Evolutionary conservation across 2,888 invertebrate genomes (phyloP).

Genomic region (Ennomos fuscantarius): DNA sequence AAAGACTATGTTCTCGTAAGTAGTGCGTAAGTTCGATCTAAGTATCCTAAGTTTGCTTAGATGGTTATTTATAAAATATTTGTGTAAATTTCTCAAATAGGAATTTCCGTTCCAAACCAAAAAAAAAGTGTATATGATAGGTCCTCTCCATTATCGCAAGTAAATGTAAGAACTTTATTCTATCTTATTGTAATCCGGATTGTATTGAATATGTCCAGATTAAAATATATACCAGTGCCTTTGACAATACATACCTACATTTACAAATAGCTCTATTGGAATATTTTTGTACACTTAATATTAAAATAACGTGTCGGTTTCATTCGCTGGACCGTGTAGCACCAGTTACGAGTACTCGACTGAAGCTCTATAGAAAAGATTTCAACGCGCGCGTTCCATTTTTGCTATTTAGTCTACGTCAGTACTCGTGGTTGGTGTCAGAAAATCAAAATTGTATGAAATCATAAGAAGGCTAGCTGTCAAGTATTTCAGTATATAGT

Average conservation of each 20-base stretch:
- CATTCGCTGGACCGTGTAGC: slow-evolving; percentile 52
- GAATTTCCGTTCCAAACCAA: slow-evolving; percentile 78
- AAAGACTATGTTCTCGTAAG: slow-evolving; percentile 81
- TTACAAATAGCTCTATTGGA: slow-evolving; percentile 71
- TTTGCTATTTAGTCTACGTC: slow-evolving; percentile 22
- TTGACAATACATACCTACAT: slow-evolving; percentile 82
- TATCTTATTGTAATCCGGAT: slow-evolving; percentile 55
- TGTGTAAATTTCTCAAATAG: slow-evolving; percentile 76
- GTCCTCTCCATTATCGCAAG: slow-evolving; percentile 69
- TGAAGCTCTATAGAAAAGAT: slow-evolving; percentile 33
- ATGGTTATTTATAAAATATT: slow-evolving; percentile 78
- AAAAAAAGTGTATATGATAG: slow-evolving; percentile 57
- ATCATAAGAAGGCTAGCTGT: slow-evolving; percentile 67
- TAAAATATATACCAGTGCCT: slow-evolving; percentile 83
- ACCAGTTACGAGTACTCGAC: slow-evolving; percentile 46
- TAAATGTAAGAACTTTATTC: slow-evolving; percentile 54
- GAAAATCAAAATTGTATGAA: slow-evolving; percentile 45
- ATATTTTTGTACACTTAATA: slow-evolving; percentile 82
- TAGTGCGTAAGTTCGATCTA: slow-evolving; percentile 68
- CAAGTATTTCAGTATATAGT: slow-evolving; percentile 68
- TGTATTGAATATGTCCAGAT: slow-evolving; percentile 61
- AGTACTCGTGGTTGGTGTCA: slow-evolving; percentile 33
- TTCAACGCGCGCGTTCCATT: slow-evolving; percentile 17
- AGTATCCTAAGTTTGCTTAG: slow-evolving; percentile 78
- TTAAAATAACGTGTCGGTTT: slow-evolving; percentile 60